These are phyloP conservation scores for Drosophila pseudoobscura DNA, from an alignment of 1,140 invertebrate species.

Conservation along the genomic window DNA sequence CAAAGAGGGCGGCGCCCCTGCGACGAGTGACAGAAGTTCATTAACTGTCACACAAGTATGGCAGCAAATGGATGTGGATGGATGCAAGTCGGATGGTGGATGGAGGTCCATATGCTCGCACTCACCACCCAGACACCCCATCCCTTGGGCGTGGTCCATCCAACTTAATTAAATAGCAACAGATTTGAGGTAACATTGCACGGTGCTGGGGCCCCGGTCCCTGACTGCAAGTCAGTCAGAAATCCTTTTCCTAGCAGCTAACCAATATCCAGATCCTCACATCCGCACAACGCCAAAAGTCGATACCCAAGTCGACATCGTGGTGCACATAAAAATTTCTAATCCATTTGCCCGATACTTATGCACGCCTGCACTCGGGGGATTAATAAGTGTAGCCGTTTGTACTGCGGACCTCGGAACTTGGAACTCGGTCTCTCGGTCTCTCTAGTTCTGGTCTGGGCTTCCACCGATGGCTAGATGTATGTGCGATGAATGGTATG, in stretches of 20 bases:
- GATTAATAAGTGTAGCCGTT: conserved; percentile 68
- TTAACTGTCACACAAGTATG: conserved; percentile 72
- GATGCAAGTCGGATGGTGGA: neutral
- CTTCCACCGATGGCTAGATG: conserved; percentile 22
- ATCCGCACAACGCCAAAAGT: too few relatives aligned
- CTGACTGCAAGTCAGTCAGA: conserved; percentile 4
- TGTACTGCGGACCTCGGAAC: conserved; percentile 6
- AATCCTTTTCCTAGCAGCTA: neutral
- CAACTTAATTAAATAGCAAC: conserved; percentile 69
- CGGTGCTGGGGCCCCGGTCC: neutral
- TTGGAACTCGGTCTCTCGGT: too few relatives aligned
- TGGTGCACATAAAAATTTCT: conserved; percentile 65
- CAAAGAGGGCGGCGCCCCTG: conserved; percentile 30
- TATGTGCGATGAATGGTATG: neutral
- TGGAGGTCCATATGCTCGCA: conserved; percentile 52
- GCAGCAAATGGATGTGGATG: conserved; percentile 21
- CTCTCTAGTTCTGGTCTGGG: neutral
- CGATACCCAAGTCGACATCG: neutral
- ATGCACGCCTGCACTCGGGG: conserved; percentile 78
- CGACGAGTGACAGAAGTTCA: conserved; percentile 58
- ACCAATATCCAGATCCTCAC: too few relatives aligned
- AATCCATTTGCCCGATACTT: conserved; percentile 81
- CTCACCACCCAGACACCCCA: conserved; percentile 27
- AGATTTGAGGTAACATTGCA: conserved; percentile 12
- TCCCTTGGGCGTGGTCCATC: neutral